Conservation (phyloP, 1,140 invertebrate species). For the Cydia splendana region DNA sequence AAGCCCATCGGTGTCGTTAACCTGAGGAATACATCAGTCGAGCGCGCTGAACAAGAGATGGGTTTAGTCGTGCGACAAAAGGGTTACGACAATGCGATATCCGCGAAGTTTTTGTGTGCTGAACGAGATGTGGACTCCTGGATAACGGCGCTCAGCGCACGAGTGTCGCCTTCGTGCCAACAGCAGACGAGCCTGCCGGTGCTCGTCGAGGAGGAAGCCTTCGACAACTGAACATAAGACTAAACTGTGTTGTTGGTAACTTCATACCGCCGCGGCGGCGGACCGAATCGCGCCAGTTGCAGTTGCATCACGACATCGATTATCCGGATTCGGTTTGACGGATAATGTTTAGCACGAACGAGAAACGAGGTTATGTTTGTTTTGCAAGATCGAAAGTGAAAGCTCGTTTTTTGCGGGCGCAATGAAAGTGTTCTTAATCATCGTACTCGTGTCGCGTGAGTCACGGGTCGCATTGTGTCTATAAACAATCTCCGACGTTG, state of each 20-base stretch:
- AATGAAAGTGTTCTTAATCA: slow-evolving; percentile 57
- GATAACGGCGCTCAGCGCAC: slow-evolving; percentile 82
- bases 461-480: slow-evolving; percentile 12
- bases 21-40: slow-evolving; percentile 81
- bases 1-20: slow-evolving; percentile 83
- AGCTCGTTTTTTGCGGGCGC: slow-evolving; percentile 65
- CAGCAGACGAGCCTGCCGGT: slow-evolving; percentile 82
- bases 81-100: slow-evolving; percentile 82
- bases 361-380: slow-evolving; percentile 66
- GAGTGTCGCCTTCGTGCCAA: slow-evolving; percentile 69
- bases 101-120: slow-evolving; percentile 81
- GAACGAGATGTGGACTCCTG: slow-evolving; percentile 82
- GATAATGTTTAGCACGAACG: slow-evolving; percentile 43
- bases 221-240: slow-evolving; percentile 40
- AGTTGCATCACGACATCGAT: slow-evolving; percentile 34
- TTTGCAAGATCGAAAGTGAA: slow-evolving; percentile 76
- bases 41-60: slow-evolving; percentile 75
- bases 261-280: slow-evolving; percentile 23
- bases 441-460: slow-evolving; percentile 33
- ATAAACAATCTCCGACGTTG: slow-evolving; percentile 13
- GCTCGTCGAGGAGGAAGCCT: slow-evolving; percentile 82
- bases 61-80: slow-evolving; percentile 82
- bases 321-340: slow-evolving; percentile 46
- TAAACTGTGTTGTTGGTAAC: slow-evolving; percentile 33
- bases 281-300: slow-evolving; percentile 22